Evolutionary conservation across 2,888 invertebrate species (phyloP), one percentile per base, ranked within the genome.

Genomic region (Nomada goodeniana): DNA sequence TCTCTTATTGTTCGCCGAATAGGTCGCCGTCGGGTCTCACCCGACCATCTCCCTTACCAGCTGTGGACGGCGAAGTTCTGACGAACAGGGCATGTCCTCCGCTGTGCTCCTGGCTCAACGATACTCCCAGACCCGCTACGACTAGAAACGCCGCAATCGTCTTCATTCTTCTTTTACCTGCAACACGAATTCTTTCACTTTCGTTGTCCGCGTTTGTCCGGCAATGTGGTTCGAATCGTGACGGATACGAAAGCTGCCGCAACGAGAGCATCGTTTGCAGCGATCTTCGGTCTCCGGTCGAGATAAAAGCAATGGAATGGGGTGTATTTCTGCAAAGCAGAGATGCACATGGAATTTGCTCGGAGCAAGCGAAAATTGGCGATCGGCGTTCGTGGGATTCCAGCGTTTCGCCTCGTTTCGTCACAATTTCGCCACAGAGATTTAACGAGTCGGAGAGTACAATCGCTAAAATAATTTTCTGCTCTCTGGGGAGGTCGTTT

Each of bases 1-100:
- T 63, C 64, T 63, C 15, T 72, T 44, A 64, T 53, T 72, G 65
- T 42, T 9, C 23, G 59, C 10, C 26, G 42, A 36, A 64, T 50
- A 20, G n/a, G 73, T 67, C 44, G 23, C 23, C 44, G 18, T 44
- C n/a, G 29, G 52, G 59, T 0, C 23, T 50, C 15, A 73, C 57
- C 70, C 70, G 44, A 29, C 47, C n/a, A 42, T 68, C 59, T 80
- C 65, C 57, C 88, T 88, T 86, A 87, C 87, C 87, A 57, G 68
- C 68, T 55, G 73, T 65, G 36, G 83, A 67, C 29, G 88, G 7
- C 20, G 57, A 57, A 2, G 87, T 80, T 71, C 81, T 80, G 59
- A 88, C 85, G 76, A 88, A 88, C 59, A 88, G 74, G 63, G 88
- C 88, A 57, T 88, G 88, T 36, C 83, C 82, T 26, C 85, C 87